Conservation (phyloP, 2,113 vertebrate genomes). For the Polypterus bichir region DNA sequence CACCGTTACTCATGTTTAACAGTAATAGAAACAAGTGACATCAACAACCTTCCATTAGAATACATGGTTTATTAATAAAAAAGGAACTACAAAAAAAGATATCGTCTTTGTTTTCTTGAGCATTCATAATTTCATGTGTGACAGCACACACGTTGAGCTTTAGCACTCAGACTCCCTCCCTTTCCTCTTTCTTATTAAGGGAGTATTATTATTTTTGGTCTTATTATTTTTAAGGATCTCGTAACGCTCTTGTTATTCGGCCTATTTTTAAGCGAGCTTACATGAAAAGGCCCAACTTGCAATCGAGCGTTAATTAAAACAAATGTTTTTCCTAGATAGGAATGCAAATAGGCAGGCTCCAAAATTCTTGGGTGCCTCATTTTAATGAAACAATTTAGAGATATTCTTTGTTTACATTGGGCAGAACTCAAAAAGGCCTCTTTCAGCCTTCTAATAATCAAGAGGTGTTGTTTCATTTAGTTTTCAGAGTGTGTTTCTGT, state of each 20-base stretch:
- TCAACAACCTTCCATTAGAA: too few relatives aligned
- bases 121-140: too few relatives aligned
- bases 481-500: slow-evolving; percentile 11
- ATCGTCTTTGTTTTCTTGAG: too few relatives aligned
- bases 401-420: slow-evolving; percentile 17
- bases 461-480: slow-evolving; percentile 17
- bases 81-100: too few relatives aligned
- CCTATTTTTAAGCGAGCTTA: background rate
- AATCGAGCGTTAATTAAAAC: slow-evolving; percentile 5
- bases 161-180: too few relatives aligned
- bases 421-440: slow-evolving; percentile 7
- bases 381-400: slow-evolving; percentile 7
- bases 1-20: too few relatives aligned
- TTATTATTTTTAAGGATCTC: background rate
- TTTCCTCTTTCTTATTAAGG: too few relatives aligned
- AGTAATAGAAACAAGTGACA: too few relatives aligned
- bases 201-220: too few relatives aligned
- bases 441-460: slow-evolving; percentile 14
- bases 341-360: background rate
- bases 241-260: background rate
- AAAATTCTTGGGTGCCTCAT: background rate
- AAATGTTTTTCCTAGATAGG: background rate
- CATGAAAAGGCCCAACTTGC: background rate
- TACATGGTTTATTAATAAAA: too few relatives aligned
- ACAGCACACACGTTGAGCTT: too few relatives aligned